These are phyloP conservation scores for Nannoperca australis DNA, from an alignment of 2,797 vertebrate species.

Conservation along the genomic window DNA sequence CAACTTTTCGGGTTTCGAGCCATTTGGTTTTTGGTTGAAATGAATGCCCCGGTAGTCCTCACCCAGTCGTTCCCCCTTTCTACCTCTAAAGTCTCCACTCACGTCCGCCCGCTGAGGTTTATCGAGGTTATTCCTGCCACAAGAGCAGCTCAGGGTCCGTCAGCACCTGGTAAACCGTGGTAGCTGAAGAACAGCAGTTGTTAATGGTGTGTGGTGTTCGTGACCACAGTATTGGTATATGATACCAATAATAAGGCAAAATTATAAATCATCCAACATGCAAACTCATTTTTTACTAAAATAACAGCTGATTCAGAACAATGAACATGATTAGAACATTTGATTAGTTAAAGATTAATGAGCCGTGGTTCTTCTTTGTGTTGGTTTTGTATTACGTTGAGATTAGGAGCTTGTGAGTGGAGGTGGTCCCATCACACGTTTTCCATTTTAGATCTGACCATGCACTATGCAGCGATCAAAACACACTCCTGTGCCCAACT, in stretches of 20 bases:
- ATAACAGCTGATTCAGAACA: not conserved
- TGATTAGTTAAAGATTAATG: not conserved
- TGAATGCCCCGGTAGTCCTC: too few relatives aligned
- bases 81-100: too few relatives aligned
- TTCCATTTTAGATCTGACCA: not conserved
- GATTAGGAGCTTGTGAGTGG: not conserved
- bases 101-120: not conserved
- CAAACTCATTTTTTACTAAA: not conserved
- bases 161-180: not conserved
- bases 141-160: conserved; percentile 28
- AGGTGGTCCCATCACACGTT: not conserved
- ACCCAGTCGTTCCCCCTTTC: too few relatives aligned
- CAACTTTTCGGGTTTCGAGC: too few relatives aligned
- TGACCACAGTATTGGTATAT: not conserved
- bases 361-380: not conserved
- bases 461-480: not conserved
- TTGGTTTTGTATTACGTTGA: not conserved
- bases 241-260: not conserved
- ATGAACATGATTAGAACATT: not conserved
- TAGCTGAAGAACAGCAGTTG: conserved; percentile 18
- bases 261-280: not conserved
- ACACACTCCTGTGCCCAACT: not conserved
- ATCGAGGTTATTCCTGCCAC: conserved; percentile 10
- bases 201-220: conserved; percentile 19
- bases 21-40: too few relatives aligned